A percentile compares a stretch with the other conserved stretches of the same genome.
Evolutionary conservation across 2,113 vertebrate species (phyloP).

Genomic region (Megaceryle maxima): DNA sequence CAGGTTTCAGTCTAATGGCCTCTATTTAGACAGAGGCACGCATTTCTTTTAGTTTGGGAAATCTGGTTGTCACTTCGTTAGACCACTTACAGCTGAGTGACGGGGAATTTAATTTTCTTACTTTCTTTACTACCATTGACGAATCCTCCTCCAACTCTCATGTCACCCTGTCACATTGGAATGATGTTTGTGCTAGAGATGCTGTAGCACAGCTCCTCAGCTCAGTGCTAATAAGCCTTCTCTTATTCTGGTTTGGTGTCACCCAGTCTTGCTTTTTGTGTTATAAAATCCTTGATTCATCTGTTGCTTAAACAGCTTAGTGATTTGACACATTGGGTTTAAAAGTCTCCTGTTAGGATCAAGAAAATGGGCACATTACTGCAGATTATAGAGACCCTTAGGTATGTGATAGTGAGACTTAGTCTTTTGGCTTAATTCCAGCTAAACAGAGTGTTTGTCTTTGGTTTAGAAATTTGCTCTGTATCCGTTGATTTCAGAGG

Average conservation of each 20-base stretch:
- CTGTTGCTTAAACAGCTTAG: background rate
- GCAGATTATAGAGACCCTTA: background rate
- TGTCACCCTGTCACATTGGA: background rate
- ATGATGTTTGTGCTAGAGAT: background rate
- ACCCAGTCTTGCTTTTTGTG: background rate
- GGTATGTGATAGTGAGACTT: background rate
- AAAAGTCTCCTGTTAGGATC: background rate
- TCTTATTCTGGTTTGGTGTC: background rate
- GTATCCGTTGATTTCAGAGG: background rate
- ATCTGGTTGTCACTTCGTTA: constrained; percentile 16
- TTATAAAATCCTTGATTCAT: background rate
- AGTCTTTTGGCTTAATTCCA: background rate
- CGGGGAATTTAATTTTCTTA: constrained; percentile 11
- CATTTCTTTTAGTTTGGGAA: background rate
- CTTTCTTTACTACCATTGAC: background rate
- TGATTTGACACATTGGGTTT: background rate
- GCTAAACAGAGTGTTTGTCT: background rate
- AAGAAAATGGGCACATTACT: background rate
- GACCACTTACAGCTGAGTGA: background rate
- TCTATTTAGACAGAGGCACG: background rate
- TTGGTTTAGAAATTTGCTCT: background rate
- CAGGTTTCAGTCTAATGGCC: background rate
- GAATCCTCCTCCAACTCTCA: background rate
- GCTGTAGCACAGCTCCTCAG: background rate
- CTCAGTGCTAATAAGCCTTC: background rate